Percentiles rank a stretch among this genome's conserved stretches.
phyloP scores from a whole-genome alignment of 2,888 invertebrate species.

The Ochropleura plecta region DNA sequence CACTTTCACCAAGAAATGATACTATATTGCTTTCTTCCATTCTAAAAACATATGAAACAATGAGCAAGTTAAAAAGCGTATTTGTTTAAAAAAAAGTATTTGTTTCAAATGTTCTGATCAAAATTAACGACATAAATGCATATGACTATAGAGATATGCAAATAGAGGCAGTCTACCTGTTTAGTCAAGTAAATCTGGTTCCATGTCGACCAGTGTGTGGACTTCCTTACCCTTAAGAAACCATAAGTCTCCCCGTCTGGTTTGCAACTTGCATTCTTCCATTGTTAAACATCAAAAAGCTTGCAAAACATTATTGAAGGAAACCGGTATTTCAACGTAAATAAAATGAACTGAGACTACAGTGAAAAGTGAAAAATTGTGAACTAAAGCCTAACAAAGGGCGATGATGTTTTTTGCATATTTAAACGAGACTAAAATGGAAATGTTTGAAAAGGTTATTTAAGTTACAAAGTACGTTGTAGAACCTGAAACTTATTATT shows the following conservation, averaged over 20 bases:
- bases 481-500: conserved; percentile 33
- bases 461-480: conserved; percentile 23
- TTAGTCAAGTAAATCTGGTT: neutral
- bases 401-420: conserved; percentile 35
- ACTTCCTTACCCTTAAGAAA: conserved; percentile 20
- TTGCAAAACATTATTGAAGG: conserved; percentile 31
- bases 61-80: no score
- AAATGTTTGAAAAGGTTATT: conserved; percentile 33
- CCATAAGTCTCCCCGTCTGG: conserved; percentile 46
- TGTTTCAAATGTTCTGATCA: no score
- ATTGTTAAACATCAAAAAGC: conserved; percentile 42
- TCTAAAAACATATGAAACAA: no score
- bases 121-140: no score
- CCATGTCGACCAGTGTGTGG: neutral
- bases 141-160: no score
- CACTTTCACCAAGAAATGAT: no score
- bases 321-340: conserved; percentile 25
- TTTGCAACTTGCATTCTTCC: conserved; percentile 53
- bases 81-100: no score
- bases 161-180: neutral
- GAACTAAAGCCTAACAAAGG: conserved; percentile 40
- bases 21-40: no score
- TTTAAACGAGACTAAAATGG: conserved; percentile 40
- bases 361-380: conserved; percentile 36
- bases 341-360: conserved; percentile 32